Conservation (phyloP, 2,888 invertebrate genomes). For the Drosophila merina region DNA sequence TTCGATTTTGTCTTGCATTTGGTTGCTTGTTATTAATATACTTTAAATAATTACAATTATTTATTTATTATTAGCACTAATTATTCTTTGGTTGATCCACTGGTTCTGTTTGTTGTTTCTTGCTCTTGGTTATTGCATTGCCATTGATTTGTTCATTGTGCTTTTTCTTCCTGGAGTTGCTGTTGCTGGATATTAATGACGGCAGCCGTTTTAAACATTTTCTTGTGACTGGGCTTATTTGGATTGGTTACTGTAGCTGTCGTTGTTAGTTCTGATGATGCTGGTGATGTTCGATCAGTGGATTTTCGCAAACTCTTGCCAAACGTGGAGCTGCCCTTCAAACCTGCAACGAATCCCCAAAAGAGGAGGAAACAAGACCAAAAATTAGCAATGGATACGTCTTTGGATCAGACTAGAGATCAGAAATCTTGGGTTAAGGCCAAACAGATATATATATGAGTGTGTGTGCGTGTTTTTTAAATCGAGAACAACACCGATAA, state of each 20-base stretch:
- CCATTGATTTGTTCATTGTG: conserved; percentile 60
- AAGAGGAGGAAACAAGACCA: background rate
- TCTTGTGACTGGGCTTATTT: conserved; percentile 65
- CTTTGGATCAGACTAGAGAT: background rate
- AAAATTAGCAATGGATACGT: background rate
- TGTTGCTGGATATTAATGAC: conserved; percentile 69
- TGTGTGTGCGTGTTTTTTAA: conserved; percentile 12
- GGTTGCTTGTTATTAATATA: conserved; percentile 53
- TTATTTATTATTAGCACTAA: conserved; percentile 81
- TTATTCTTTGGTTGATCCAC: conserved; percentile 84
- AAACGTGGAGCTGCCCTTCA: conserved; percentile 80
- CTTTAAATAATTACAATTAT: conserved; percentile 73
- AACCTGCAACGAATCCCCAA: conserved; percentile 65
- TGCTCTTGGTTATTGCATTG: conserved; percentile 56
- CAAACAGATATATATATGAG: conserved; percentile 5
- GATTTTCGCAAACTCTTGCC: conserved; percentile 80
- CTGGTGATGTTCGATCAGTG: conserved; percentile 59
- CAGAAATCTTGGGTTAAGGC: background rate
- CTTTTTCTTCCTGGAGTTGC: conserved; percentile 66
- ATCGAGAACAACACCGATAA: conserved; percentile 37
- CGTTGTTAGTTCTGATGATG: conserved; percentile 58
- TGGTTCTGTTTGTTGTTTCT: conserved; percentile 78
- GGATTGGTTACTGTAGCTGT: conserved; percentile 44
- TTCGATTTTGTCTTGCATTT: conserved; percentile 63
- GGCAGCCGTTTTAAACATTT: conserved; percentile 68